Evolutionary conservation across 2,113 vertebrate species (phyloP).

Genomic region (Oncorhynchus kisutch): DNA sequence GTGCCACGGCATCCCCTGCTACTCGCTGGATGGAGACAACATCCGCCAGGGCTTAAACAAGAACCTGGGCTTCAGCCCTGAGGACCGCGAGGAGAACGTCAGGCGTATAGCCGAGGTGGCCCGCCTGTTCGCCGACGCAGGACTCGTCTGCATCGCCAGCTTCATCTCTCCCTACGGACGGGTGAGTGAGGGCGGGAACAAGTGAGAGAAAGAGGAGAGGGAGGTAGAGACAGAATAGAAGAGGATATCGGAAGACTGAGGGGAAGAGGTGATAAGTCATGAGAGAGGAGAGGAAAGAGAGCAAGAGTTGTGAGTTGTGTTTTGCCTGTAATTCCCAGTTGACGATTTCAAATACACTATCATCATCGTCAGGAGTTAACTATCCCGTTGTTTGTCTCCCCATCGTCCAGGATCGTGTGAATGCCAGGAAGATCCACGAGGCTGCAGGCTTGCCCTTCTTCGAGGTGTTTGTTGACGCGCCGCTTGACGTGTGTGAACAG

Average conservation of each 20-base stretch:
- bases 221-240: too few species aligned
- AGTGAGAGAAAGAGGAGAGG: too few species aligned
- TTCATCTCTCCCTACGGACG: constrained; percentile 95
- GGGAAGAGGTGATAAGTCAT: too few species aligned
- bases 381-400: background rate
- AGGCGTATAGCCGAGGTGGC: constrained; percentile 96
- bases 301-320: too few species aligned
- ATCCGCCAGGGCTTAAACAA: constrained; percentile 97
- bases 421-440: constrained; percentile 92
- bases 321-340: too few species aligned
- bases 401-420: constrained; percentile 85
- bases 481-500: constrained; percentile 94
- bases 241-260: too few species aligned
- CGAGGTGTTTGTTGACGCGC: constrained; percentile 97
- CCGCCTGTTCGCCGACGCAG: constrained; percentile 94
- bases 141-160: constrained; percentile 93
- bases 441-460: constrained; percentile 93
- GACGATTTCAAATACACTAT: too few species aligned
- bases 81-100: constrained; percentile 96
- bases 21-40: constrained; percentile 95
- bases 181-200: constrained; percentile 66
- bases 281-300: too few species aligned
- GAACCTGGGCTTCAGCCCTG: constrained; percentile 93
- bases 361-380: too few species aligned
- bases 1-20: constrained; percentile 96